These are phyloP conservation scores for Erpornis zantholeuca DNA, from an alignment of 2,113 vertebrate species.

Conservation along the genomic window DNA sequence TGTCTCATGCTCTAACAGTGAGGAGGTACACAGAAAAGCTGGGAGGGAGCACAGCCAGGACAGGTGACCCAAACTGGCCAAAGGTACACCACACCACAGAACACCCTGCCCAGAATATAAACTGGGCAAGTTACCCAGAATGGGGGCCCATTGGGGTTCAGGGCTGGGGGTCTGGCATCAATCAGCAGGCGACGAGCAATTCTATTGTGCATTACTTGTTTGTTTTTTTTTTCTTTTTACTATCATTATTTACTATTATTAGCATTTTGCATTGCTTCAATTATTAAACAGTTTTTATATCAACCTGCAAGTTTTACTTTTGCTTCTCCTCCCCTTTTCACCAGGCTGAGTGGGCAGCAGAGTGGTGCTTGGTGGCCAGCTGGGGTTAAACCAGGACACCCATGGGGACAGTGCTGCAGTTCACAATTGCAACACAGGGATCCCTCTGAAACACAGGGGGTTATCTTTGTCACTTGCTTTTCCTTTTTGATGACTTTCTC, in stretches of 20 bases:
- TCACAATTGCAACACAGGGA: background rate
- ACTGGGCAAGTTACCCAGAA: background rate
- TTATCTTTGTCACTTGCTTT: background rate
- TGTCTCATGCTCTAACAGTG: background rate
- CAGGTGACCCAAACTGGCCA: background rate
- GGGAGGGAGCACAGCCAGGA: background rate
- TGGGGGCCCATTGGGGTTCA: background rate
- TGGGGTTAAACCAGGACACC: background rate
- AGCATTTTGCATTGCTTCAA: background rate
- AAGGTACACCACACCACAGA: background rate
- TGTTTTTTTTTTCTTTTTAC: background rate
- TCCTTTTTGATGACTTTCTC: background rate
- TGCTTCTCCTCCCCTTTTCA: background rate
- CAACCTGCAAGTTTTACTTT: background rate
- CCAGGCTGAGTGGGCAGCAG: background rate
- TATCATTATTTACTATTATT: background rate
- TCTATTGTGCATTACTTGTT: no score
- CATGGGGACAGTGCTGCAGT: accelerated
- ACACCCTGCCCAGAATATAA: background rate
- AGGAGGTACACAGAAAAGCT: background rate
- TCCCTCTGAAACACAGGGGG: background rate
- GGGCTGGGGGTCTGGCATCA: background rate
- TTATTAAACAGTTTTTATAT: background rate
- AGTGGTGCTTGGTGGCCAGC: background rate
- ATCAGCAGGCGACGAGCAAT: accelerated